Base-by-base conservation (phyloP, 2,888 invertebrate genomes). In the Heliothis peltigera region DNA sequence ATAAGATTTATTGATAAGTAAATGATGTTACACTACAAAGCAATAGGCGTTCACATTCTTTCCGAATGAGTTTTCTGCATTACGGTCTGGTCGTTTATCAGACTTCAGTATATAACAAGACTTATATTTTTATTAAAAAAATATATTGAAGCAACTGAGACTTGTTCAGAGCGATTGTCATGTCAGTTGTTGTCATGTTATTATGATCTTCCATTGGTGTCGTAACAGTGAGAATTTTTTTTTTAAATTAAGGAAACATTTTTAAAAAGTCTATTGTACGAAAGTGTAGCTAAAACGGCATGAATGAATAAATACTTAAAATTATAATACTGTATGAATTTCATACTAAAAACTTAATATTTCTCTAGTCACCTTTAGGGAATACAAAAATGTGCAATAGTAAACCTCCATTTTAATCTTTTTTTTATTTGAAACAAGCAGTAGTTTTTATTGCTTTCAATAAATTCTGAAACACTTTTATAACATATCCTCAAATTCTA, bases 1-100 rank as follows among this genome's bases (percentile, higher is more conserved):
- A 32, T 81, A 80, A 81, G 76, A 19, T 67, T 77, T 71, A 76
- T 61, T 70, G 54, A 43, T 80, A 77, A 66, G 70, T 66, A 63
- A 77, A 47, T 65, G 51, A 49, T 52, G 47, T 60, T 25, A 57
- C 58, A 58, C 52, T 35, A 48, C 56, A 64, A 60, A 46, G 19
- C 46, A 46, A 52, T 61, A 70, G 52, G n/a, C 18, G 12, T 60
- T 70, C 43, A 46, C 51, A 32, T 47, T 51, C 0, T 46, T 39
- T 70, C 53, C 10, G 43, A 35, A 35, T 56, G 12, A 25, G 6
- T 8, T 53, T 25, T 53, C 8, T 17, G 0, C 6, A 21, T 21
- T 32, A 28, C 25, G 17, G 22, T 25, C 7, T 44, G 54, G 19
- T 59, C 1, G 8, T 35, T 62, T 47, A n/a, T 19, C 22, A 25